These are phyloP conservation scores for Eustalomyia histrio DNA, from an alignment of 2,888 invertebrate genomes.

Conservation along the genomic window DNA sequence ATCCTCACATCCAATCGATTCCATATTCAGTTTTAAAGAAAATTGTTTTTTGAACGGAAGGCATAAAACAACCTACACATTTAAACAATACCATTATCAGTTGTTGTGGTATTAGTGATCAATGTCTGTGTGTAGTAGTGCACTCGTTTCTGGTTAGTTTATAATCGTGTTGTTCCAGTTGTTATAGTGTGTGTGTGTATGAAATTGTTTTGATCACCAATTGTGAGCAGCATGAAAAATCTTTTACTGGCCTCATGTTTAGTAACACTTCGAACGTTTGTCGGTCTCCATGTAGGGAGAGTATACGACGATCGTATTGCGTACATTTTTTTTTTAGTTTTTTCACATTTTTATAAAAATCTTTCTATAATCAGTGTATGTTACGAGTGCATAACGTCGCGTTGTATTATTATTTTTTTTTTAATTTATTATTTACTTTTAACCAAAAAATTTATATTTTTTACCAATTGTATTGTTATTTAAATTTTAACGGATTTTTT, in stretches of 20 bases:
- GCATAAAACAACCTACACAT: slow-evolving; percentile 34
- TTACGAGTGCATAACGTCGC: slow-evolving; percentile 64
- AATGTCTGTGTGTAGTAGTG: slow-evolving; percentile 29
- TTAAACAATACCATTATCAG: slow-evolving; percentile 9
- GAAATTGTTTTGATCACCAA: slow-evolving; percentile 42
- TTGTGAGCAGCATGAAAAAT: slow-evolving; percentile 72
- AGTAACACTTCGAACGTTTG: slow-evolving; percentile 80
- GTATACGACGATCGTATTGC: slow-evolving; percentile 74
- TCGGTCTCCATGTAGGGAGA: slow-evolving; percentile 80
- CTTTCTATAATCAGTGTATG: slow-evolving; percentile 61
- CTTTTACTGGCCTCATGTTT: slow-evolving; percentile 77
- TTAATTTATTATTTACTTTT: slow-evolving; percentile 3
- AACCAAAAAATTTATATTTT: background rate
- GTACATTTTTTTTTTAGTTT: slow-evolving; percentile 39
- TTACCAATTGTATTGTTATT: background rate
- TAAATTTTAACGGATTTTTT: slow-evolving; percentile 31
- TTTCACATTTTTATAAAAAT: slow-evolving; percentile 48
- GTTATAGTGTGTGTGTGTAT: slow-evolving; percentile 54
- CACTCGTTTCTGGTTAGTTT: slow-evolving; percentile 41
- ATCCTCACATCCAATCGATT: slow-evolving; percentile 53
- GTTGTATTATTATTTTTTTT: slow-evolving; percentile 60
- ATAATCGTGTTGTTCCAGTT: slow-evolving; percentile 11
- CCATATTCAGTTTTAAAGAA: slow-evolving; percentile 39
- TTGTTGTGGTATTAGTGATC: slow-evolving; percentile 9
- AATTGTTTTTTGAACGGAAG: slow-evolving; percentile 40